Conservation (phyloP, 2,113 vertebrate genomes). For the Podarcis cretensis region DNA sequence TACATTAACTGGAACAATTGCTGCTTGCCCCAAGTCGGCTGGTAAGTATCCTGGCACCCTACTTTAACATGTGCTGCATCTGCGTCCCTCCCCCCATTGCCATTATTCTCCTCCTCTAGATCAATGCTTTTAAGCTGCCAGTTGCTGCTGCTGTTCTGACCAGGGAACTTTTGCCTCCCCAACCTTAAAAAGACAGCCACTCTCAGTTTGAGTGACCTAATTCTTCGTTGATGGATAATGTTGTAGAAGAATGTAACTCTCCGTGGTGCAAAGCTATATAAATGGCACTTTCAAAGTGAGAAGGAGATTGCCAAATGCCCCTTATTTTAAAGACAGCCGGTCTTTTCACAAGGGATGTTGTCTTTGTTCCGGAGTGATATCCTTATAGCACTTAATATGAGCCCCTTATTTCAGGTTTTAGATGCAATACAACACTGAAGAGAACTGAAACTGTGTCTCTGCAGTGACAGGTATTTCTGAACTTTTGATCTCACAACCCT, state of each 20-base stretch:
- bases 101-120: background rate
- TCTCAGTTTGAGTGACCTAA: constrained; percentile 15
- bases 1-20: background rate
- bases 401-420: background rate
- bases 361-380: background rate
- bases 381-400: background rate
- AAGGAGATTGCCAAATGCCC: background rate
- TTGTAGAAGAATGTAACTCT: constrained; percentile 3
- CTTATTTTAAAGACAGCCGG: background rate
- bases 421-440: background rate
- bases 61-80: background rate
- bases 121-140: background rate
- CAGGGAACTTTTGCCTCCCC: background rate
- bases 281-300: constrained; percentile 3
- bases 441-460: background rate
- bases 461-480: background rate
- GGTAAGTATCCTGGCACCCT: background rate
- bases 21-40: background rate
- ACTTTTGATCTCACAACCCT: background rate
- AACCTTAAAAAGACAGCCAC: background rate
- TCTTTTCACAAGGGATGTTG: background rate
- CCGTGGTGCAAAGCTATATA: background rate
- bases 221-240: constrained; percentile 1
- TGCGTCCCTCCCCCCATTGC: background rate
- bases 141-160: background rate